Conservation (phyloP, 1,140 invertebrate species). For the Calliopsis andreniformis region DNA sequence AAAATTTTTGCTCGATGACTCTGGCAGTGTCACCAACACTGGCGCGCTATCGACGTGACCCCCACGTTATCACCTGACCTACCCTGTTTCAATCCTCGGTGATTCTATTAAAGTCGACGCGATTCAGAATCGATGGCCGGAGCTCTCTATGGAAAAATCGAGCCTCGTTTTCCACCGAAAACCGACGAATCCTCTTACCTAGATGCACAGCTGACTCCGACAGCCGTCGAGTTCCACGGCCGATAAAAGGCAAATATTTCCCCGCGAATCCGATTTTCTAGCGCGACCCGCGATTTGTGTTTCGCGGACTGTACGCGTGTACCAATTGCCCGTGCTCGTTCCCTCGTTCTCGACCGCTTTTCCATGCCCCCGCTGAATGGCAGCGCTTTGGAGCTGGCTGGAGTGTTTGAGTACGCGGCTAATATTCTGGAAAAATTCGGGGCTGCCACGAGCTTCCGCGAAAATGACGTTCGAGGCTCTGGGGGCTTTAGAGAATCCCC, state of each 20-base stretch:
- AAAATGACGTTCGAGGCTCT: neutral
- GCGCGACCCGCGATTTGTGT: neutral
- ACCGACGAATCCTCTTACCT: neutral
- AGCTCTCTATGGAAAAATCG: too few relatives aligned
- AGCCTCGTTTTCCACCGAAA: neutral
- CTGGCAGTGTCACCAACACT: neutral
- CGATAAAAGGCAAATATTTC: conserved; percentile 1
- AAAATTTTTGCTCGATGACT: conserved; percentile 52
- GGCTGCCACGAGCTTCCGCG: neutral
- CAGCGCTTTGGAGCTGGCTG: too few relatives aligned
- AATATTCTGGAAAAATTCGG: neutral
- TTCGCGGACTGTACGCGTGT: neutral
- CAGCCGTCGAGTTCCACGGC: too few relatives aligned
- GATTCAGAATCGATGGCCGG: neutral
- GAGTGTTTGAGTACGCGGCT: too few relatives aligned
- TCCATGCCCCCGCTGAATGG: too few relatives aligned
- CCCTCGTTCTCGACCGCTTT: too few relatives aligned
- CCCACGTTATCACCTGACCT: neutral
- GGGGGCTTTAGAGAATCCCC: neutral
- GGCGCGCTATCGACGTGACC: neutral
- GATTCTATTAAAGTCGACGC: conserved; percentile 7
- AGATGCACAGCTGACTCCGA: too few relatives aligned
- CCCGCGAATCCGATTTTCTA: conserved; percentile 1
- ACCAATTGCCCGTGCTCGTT: too few relatives aligned
- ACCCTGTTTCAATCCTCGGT: neutral